Conservation (phyloP, 2,888 invertebrate species). For the Cepaea hortensis region DNA sequence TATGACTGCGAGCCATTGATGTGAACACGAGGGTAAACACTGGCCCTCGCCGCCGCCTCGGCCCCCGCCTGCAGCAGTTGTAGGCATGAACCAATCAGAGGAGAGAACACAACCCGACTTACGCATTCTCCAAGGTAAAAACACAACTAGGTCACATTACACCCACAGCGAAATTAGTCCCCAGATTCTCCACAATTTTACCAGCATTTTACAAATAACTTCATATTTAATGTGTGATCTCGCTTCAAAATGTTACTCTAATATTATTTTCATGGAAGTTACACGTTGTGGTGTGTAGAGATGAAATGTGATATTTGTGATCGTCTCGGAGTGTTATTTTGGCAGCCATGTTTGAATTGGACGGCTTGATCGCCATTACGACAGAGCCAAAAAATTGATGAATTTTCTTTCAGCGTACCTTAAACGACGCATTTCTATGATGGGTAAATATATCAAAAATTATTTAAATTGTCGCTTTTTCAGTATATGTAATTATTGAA, state of each 20-base stretch:
- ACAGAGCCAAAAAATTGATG: conserved; percentile 34
- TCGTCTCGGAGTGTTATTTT: conserved; percentile 45
- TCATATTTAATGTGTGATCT: background rate
- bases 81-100: conserved; percentile 34
- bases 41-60: background rate
- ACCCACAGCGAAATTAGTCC: conserved; percentile 37
- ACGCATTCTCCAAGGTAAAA: conserved; percentile 39
- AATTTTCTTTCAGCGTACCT: conserved; percentile 27
- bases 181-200: background rate
- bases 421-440: background rate
- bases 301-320: conserved; percentile 21
- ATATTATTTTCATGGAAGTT: background rate
- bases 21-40: background rate
- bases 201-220: background rate
- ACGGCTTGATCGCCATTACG: conserved; percentile 45
- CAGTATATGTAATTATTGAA: conserved; percentile 8
- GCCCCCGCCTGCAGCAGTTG: background rate
- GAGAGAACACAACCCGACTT: conserved; percentile 29
- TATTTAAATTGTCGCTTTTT: conserved; percentile 39
- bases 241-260: background rate
- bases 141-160: conserved; percentile 40
- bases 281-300: background rate
- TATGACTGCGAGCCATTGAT: no score
- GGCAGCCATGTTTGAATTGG: conserved; percentile 51
- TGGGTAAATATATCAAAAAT: conserved; percentile 43